Base-by-base conservation (phyloP, 2,113 vertebrate species). In the Nothobranchius kuhntae region DNA sequence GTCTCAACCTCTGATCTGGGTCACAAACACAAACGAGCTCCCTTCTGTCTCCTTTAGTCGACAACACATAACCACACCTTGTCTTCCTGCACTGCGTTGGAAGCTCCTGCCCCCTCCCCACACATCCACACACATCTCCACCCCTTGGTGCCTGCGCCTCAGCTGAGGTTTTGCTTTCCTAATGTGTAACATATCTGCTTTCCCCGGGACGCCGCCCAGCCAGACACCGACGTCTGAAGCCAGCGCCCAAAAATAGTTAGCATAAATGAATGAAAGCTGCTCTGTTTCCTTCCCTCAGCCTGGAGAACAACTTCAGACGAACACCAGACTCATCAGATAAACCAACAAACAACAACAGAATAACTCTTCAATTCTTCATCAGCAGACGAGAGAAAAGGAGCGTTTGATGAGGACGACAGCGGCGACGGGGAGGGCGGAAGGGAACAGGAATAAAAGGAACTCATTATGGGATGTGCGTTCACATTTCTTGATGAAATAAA, bases 361-460 rank as follows among this genome's bases (percentile, higher is more conserved):
- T 61, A 82, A 76, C 65, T 55, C 46, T 73, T 83, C 53, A 78
- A 67, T 81, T 77, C 56, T 79, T 75, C 57, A 87, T 86, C 56
- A 64, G 79, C 44, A 8, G 60, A 84, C 71, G 71, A 78, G 72
- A 55, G 61, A 63, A 59, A 73, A 69, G 44, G 12, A 48, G 3
- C 15, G 64, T 74, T 74, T 78, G 75, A 76, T 55, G 65, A 67
- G 53, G 73, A 69, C 68, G 57, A 67, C 73, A 35, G 54, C 66
- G 9, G 9, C 35, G 15, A 40, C 44, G 7, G 15, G 47, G 47
- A 63, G 68, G 70, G 68, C 8, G 68, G 79, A 72, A 83, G 59
- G 50, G 11, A 70, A 73, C 53, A 13, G 59, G 82, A 70, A 81
- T 53, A 74, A 84, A 80, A 78, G 66, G 79, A 84, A 88, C 81